A percentile compares a stretch with the other conserved stretches of the same genome.
Conservation (phyloP, 2,888 invertebrate species). For the Chrysolina americana region DNA sequence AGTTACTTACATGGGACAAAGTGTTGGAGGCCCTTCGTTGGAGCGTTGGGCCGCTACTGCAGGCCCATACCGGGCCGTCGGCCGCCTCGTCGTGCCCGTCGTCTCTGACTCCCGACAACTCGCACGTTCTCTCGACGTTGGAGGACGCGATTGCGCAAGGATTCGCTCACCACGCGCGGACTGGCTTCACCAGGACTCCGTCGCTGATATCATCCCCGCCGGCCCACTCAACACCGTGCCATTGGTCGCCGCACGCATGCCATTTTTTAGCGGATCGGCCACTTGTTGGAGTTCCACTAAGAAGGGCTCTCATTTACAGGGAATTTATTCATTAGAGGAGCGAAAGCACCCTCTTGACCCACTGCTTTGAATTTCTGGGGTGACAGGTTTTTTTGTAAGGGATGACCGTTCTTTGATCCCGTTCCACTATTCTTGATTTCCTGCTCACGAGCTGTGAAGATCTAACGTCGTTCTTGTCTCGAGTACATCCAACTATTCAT, state of each 20-base stretch:
- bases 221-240: conserved; percentile 60
- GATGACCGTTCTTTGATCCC: conserved; percentile 11
- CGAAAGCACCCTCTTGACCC: conserved; percentile 46
- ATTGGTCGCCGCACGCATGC: conserved; percentile 65
- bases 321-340: conserved; percentile 52
- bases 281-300: conserved; percentile 59
- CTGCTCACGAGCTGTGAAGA: neutral
- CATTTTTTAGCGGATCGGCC: conserved; percentile 58
- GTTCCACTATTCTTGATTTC: neutral
- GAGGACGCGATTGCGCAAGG: conserved; percentile 64
- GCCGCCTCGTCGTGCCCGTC: conserved; percentile 69
- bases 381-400: conserved; percentile 3
- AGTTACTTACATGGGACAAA: conserved; percentile 63
- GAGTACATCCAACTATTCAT: too few relatives aligned
- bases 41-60: conserved; percentile 62
- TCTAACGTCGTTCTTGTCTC: neutral
- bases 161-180: conserved; percentile 63
- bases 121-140: conserved; percentile 53
- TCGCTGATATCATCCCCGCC: conserved; percentile 64
- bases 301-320: conserved; percentile 41
- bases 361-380: conserved; percentile 36
- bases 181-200: conserved; percentile 61
- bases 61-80: conserved; percentile 62
- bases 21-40: conserved; percentile 63
- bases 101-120: conserved; percentile 65